Conservation (phyloP, 2,113 vertebrate genomes). For the Lepisosteus oculatus region DNA sequence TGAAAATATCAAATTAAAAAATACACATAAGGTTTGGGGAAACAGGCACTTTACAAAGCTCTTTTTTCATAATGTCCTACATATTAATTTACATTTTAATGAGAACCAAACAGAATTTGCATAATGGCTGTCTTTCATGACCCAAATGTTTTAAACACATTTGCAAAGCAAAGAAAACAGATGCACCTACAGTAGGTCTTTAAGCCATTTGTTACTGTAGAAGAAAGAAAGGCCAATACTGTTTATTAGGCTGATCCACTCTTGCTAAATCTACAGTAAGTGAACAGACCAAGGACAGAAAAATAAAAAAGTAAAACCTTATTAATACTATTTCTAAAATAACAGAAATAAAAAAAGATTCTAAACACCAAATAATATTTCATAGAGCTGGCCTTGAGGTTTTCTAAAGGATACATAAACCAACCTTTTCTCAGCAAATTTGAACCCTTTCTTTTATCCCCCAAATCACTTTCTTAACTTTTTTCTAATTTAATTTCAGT, state of each 20-base stretch:
- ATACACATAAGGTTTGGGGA: constrained; percentile 20
- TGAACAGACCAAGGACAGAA: neutral
- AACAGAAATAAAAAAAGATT: no score
- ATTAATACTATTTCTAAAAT: no score
- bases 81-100: constrained; percentile 46
- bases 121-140: constrained; percentile 33
- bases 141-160: constrained; percentile 21
- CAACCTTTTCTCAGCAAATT: no score
- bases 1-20: constrained; percentile 13
- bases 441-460: no score
- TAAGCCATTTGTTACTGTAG: neutral
- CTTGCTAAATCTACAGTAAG: neutral
- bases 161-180: constrained; percentile 26
- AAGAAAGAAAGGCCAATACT: neutral
- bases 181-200: neutral
- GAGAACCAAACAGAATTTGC: constrained; percentile 35
- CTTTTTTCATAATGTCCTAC: constrained; percentile 18
- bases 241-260: neutral
- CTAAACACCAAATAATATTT: no score
- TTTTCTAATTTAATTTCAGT: no score
- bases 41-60: constrained; percentile 23
- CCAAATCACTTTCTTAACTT: no score
- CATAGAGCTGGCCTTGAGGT: no score
- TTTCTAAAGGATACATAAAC: no score
- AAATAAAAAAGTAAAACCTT: no score